These are phyloP conservation scores for Caenorhabditis zanzibari DNA, from an alignment of 2,888 invertebrate species.

Conservation along the genomic window DNA sequence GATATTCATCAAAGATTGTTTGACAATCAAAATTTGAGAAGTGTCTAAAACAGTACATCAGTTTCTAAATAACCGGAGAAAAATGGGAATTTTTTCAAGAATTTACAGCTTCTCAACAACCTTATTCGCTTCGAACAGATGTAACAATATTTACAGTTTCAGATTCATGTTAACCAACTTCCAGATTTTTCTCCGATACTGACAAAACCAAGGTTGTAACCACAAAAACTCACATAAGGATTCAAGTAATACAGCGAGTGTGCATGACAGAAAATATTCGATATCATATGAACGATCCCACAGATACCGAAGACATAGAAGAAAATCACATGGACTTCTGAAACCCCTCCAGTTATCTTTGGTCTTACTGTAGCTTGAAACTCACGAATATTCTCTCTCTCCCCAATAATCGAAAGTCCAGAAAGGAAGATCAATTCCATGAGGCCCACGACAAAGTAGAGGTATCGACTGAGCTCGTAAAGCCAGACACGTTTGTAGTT, in stretches of 20 bases:
- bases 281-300: conserved; percentile 81
- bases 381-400: conserved; percentile 82
- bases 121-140: too few species aligned
- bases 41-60: too few species aligned
- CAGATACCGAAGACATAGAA: conserved; percentile 83
- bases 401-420: conserved; percentile 82
- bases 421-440: conserved; percentile 76
- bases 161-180: too few species aligned
- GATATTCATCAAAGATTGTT: too few species aligned
- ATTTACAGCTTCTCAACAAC: too few species aligned
- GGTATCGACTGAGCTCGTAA: conserved; percentile 73
- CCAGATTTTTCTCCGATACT: too few species aligned
- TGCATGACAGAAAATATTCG: conserved; percentile 82
- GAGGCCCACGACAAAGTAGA: conserved; percentile 73
- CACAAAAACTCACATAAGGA: conserved; percentile 79
- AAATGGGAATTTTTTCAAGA: too few species aligned
- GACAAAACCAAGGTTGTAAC: too few species aligned
- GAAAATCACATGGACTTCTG: conserved; percentile 82
- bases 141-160: too few species aligned
- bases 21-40: too few species aligned
- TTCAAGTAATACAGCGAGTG: conserved; percentile 82
- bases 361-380: background rate
- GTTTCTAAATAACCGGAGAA: too few species aligned
- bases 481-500: conserved; percentile 78
- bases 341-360: conserved; percentile 14